These are phyloP conservation scores for Balanococcus diminutus DNA, from an alignment of 2,888 invertebrate genomes.

Conservation along the genomic window DNA sequence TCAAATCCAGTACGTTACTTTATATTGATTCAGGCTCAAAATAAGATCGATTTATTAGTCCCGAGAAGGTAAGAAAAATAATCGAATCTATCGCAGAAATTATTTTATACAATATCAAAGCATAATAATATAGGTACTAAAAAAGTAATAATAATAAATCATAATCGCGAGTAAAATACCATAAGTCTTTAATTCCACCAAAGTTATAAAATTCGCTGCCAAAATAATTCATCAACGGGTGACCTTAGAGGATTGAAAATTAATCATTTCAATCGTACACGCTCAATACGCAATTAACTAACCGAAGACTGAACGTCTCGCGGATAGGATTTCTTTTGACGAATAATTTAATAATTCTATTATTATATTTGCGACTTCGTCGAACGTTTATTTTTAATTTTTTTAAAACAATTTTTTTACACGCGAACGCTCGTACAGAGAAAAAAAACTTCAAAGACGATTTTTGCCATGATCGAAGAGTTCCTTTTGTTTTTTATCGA, in stretches of 20 bases:
- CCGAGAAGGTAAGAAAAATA: not conserved
- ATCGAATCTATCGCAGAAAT: not conserved
- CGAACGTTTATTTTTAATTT: not conserved
- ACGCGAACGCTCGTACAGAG: not conserved
- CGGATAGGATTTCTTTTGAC: not conserved
- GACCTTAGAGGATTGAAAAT: constrained; percentile 22
- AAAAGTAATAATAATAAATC: constrained; percentile 19
- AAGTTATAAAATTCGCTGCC: not conserved
- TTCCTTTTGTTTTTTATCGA: not conserved
- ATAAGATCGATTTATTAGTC: not conserved
- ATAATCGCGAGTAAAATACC: not conserved
- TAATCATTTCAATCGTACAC: not conserved
- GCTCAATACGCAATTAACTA: not conserved
- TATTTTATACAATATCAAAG: not conserved
- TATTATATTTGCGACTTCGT: not conserved
- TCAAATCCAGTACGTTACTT: not conserved
- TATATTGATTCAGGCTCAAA: not conserved
- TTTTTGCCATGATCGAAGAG: not conserved
- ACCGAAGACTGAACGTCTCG: not conserved
- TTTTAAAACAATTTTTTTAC: not conserved
- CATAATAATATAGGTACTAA: not conserved
- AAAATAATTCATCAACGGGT: constrained; percentile 3
- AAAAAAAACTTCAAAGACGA: not conserved
- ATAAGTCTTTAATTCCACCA: not conserved
- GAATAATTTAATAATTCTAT: not conserved